Conservation (phyloP, 2,888 invertebrate species). For the Odontothrips loti region DNA sequence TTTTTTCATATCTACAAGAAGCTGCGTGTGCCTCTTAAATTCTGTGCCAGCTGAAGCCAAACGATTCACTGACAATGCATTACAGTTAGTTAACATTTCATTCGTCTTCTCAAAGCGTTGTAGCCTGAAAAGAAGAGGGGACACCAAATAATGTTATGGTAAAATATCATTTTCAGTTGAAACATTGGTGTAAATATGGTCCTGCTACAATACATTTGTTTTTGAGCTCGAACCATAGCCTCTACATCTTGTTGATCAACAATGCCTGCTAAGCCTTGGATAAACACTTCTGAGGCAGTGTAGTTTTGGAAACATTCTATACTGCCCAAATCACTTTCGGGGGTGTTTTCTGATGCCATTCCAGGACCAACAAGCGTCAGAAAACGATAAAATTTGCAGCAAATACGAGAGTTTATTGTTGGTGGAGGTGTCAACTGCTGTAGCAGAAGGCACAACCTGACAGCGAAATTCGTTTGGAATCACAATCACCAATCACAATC, state of each 20-base stretch:
- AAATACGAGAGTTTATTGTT: not conserved
- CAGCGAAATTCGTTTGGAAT: not conserved
- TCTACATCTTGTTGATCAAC: conserved; percentile 89
- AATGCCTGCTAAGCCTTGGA: conserved; percentile 87
- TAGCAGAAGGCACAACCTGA: not conserved
- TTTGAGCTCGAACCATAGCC: conserved; percentile 83
- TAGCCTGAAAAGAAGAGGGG: conserved; percentile 58
- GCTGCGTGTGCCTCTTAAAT: conserved; percentile 83
- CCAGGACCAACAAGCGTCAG: too few species aligned
- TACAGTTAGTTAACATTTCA: conserved; percentile 97
- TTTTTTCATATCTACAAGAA: conserved; percentile 86
- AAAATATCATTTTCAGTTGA: conserved; percentile 27
- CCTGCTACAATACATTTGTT: conserved; percentile 70
- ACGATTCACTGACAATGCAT: conserved; percentile 84
- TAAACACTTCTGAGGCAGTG: conserved; percentile 84
- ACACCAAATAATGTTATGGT: not conserved
- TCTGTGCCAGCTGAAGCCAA: conserved; percentile 81
- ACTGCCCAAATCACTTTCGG: conserved; percentile 55
- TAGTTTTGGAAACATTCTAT: conserved; percentile 88
- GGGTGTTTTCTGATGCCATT: conserved; percentile 46
- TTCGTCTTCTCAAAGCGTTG: conserved; percentile 98
- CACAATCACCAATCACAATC: too few species aligned
- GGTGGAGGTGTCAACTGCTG: not conserved
- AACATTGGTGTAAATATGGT: not conserved
- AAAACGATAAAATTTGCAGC: too few species aligned